A percentile compares a stretch with the other conserved stretches of the same genome.
These are phyloP conservation scores for Entosphenus tridentatus DNA, from an alignment of 2,113 vertebrate genomes.

Conservation along the genomic window DNA sequence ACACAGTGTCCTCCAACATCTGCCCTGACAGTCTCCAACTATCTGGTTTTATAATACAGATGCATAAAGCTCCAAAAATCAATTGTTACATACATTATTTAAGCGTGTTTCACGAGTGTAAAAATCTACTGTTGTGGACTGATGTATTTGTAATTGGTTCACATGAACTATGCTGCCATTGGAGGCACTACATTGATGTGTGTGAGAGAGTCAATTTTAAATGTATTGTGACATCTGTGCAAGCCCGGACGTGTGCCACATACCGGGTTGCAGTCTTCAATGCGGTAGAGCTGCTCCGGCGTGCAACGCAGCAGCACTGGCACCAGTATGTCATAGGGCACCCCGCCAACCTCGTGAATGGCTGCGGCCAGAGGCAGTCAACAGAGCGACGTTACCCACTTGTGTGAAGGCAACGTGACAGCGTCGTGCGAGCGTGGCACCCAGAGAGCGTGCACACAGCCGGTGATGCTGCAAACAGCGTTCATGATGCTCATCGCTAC, in stretches of 20 bases:
- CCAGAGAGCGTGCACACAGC: no score
- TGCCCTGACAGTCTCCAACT: no score
- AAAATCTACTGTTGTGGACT: background rate
- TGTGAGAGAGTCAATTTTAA: background rate
- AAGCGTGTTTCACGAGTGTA: no score
- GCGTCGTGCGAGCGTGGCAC: no score
- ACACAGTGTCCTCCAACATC: no score
- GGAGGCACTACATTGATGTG: background rate
- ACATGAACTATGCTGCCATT: background rate
- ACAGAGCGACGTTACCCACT: no score
- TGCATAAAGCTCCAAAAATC: no score
- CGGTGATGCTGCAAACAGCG: no score
- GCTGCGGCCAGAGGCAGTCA: constrained; percentile 17
- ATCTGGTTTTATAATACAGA: no score
- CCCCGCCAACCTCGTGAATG: constrained; percentile 47
- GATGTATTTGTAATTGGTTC: background rate
- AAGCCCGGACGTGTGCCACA: constrained; percentile 11
- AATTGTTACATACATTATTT: no score
- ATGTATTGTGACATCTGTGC: constrained; percentile 5
- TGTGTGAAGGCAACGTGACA: no score
- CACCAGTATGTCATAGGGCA: constrained; percentile 61
- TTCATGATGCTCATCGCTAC: no score
- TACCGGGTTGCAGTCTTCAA: constrained; percentile 61
- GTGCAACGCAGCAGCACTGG: constrained; percentile 54
- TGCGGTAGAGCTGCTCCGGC: constrained; percentile 40